Evolutionary conservation across 2,888 invertebrate species (phyloP).

Genomic region (Macaria liturata): DNA sequence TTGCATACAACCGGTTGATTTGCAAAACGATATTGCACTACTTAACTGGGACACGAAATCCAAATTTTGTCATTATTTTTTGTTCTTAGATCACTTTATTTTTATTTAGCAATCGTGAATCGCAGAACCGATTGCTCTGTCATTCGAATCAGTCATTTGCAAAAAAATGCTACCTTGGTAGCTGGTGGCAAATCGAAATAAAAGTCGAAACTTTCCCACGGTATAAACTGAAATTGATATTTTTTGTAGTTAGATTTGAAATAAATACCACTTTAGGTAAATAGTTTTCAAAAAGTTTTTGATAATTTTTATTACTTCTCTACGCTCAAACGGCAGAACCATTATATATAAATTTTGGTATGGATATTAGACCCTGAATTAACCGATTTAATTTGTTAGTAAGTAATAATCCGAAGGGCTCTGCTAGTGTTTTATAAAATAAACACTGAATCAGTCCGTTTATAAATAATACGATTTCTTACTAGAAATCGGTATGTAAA

Average conservation of each 20-base stretch:
- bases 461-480: too few relatives aligned
- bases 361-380: too few relatives aligned
- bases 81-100: constrained; percentile 46
- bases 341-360: too few relatives aligned
- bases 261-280: constrained; percentile 8
- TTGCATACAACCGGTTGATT: constrained; percentile 51
- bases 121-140: constrained; percentile 64
- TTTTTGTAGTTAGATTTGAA: constrained; percentile 12
- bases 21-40: constrained; percentile 64
- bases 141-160: constrained; percentile 58
- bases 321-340: too few relatives aligned
- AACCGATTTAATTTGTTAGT: too few relatives aligned
- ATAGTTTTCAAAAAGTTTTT: neutral
- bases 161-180: constrained; percentile 46
- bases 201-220: constrained; percentile 63
- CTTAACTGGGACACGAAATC: constrained; percentile 60
- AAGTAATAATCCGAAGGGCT: too few relatives aligned
- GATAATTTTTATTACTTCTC: neutral
- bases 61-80: constrained; percentile 54
- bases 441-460: too few relatives aligned
- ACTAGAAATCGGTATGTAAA: too few relatives aligned
- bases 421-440: too few relatives aligned
- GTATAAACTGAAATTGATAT: constrained; percentile 26
- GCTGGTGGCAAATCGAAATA: constrained; percentile 50
- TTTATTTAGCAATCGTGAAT: constrained; percentile 54